Conservation (phyloP, 1,140 invertebrate genomes). For the Himalopsyche phryganea region DNA sequence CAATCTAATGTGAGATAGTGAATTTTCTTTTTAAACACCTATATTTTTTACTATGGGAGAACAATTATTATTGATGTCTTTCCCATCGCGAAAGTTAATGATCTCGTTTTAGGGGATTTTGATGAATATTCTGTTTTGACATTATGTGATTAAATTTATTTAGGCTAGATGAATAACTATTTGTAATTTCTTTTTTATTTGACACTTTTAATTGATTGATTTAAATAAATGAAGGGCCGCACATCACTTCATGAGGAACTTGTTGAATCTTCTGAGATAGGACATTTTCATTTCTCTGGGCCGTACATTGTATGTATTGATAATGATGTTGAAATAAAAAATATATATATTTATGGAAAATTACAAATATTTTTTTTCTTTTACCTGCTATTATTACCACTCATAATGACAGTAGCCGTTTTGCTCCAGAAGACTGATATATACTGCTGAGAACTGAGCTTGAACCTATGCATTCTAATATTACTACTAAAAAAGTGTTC, state of each 20-base stretch:
- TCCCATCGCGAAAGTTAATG: conserved; percentile 30
- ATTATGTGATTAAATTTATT: conserved; percentile 33
- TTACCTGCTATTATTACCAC: neutral
- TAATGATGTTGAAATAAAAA: conserved; percentile 32
- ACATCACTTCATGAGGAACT: conserved; percentile 8
- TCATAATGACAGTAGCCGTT: too few species aligned
- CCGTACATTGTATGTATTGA: conserved; percentile 32
- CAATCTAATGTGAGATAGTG: conserved; percentile 5
- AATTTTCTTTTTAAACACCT: conserved; percentile 4
- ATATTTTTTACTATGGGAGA: conserved; percentile 2
- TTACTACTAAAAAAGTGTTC: too few species aligned
- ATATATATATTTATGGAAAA: conserved; percentile 32
- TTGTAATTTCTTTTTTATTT: conserved; percentile 26
- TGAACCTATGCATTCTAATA: too few species aligned
- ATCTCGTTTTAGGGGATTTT: conserved; percentile 35
- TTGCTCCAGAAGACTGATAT: too few species aligned
- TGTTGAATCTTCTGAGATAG: conserved; percentile 15
- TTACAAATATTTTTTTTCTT: conserved; percentile 7
- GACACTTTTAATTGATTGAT: conserved; percentile 14
- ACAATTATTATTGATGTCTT: conserved; percentile 15
- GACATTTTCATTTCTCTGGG: conserved; percentile 21
- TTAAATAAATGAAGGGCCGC: conserved; percentile 7
- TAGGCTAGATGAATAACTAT: conserved; percentile 24
- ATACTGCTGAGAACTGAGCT: too few species aligned
- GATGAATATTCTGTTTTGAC: conserved; percentile 29